Conservation (phyloP, 2,113 vertebrate genomes). For the Ranitomeya imitator region DNA sequence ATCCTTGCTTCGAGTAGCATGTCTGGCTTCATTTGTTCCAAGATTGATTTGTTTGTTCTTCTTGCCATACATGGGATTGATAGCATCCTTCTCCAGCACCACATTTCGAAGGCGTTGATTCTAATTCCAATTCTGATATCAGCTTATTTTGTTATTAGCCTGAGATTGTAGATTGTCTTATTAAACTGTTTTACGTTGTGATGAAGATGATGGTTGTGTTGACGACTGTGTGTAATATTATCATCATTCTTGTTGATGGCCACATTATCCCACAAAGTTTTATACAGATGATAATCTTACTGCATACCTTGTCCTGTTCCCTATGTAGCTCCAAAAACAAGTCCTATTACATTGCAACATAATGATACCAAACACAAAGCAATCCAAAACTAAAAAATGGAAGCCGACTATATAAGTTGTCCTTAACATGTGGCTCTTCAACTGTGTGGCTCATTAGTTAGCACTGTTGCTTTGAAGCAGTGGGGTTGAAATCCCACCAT, state of each 20-base stretch:
- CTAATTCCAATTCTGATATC: background rate
- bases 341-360: background rate
- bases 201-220: background rate
- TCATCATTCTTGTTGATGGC: background rate
- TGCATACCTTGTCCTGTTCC: background rate
- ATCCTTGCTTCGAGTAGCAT: too few species aligned
- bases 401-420: background rate
- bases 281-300: background rate
- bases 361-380: background rate
- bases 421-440: background rate
- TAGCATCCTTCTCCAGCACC: too few species aligned
- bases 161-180: too few species aligned
- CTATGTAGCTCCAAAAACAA: background rate
- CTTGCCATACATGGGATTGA: too few species aligned
- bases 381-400: background rate
- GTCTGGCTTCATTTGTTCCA: too few species aligned
- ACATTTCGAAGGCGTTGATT: too few species aligned
- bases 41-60: too few species aligned
- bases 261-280: background rate
- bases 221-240: background rate
- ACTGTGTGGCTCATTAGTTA: background rate
- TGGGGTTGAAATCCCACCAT: too few species aligned
- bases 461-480: too few species aligned
- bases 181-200: background rate
- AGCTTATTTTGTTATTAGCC: background rate